Base-by-base conservation (phyloP, 37 sponge, comb jelly and placozoan species). In the Tethya wilhelma region DNA sequence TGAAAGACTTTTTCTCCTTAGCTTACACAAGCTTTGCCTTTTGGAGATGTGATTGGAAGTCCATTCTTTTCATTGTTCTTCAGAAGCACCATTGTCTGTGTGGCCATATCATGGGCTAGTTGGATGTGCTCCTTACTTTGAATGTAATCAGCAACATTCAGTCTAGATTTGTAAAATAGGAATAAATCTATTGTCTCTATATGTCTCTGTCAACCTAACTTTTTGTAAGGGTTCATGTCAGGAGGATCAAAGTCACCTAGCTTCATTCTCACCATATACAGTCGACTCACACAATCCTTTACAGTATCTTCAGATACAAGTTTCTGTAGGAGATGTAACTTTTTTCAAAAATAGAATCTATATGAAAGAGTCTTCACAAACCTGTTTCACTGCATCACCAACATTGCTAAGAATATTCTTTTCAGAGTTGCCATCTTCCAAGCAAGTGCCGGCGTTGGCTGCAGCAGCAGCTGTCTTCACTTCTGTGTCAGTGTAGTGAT, bases 171-270 rank as follows among this genome's bases (percentile, higher is more conserved):
- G n/a, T n/a, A n/a, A n/a, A 19, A 53, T n/a, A n/a, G n/a, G n/a
- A n/a, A n/a, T n/a, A n/a, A n/a, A n/a, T n/a, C n/a, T n/a, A n/a
- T n/a, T n/a, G n/a, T n/a, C n/a, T n/a, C n/a, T n/a, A n/a, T n/a
- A n/a, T n/a, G n/a, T n/a, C n/a, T n/a, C n/a, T n/a, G n/a, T n/a
- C n/a, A n/a, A n/a, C n/a, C 78, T 55, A 39, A 85, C 88, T 75
- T 74, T 2, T 66, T 77, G 69, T 88, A 88, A 39, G 89, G 89
- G 53, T 87, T 87, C 77, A 77, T 84, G 12, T 78, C 87, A 23
- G 87, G 87, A 64, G 90, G 90, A 34, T 90, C 91, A 79, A 90
- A 90, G 26, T 90, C 91, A 34, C 91, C 91, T 25, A 90, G 77
- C 36, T 69, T 79, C 81, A 90, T 90, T n/a, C 91, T 53, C 37